A percentile compares a stretch with the other conserved stretches of the same genome.
Conservation (phyloP, 2,797 vertebrate genomes). For the Diceros bicornis region DNA sequence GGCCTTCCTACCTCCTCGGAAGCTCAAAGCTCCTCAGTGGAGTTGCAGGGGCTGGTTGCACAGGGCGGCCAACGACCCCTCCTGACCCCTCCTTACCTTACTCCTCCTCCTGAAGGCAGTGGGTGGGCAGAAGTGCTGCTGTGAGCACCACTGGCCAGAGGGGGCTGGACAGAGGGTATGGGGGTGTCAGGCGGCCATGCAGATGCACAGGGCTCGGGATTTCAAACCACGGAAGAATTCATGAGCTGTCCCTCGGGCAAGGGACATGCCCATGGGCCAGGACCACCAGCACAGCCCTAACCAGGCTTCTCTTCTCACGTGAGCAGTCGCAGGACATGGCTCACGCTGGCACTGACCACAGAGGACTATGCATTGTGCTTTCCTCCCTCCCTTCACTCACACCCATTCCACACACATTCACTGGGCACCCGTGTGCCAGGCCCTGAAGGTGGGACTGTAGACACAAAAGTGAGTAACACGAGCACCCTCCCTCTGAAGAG, state of each 20-base stretch:
- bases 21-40: neutral
- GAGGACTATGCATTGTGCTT: neutral
- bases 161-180: neutral
- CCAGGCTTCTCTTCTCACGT: neutral
- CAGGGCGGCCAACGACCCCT: neutral
- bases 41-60: too few species aligned
- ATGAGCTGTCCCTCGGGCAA: neutral
- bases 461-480: neutral
- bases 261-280: neutral
- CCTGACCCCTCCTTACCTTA: neutral
- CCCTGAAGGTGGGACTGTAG: neutral
- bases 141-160: neutral
- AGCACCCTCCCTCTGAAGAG: neutral
- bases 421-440: neutral
- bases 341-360: accelerated
- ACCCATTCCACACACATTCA: neutral
- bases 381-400: neutral
- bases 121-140: neutral
- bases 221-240: neutral
- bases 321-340: neutral
- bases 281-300: neutral
- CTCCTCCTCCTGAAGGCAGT: neutral
- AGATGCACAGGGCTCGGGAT: neutral
- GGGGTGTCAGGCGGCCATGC: neutral
- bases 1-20: neutral